Evolutionary conservation across 92 coral and sea anemone genomes (phyloP).

Genomic region (Epizoanthus rinbou): DNA sequence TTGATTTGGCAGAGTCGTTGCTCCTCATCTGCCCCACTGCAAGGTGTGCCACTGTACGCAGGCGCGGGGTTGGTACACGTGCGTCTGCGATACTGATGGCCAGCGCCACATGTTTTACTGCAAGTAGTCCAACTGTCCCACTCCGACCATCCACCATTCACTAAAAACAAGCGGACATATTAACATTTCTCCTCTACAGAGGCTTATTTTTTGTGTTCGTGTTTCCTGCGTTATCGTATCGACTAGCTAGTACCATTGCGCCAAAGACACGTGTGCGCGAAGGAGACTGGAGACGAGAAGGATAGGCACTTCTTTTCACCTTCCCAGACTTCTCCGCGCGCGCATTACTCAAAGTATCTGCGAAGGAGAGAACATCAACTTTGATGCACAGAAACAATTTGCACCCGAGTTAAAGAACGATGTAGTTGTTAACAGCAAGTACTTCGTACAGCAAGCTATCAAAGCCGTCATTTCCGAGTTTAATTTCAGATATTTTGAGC

Average conservation of each 20-base stretch:
- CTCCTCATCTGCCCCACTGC: constrained; percentile 8
- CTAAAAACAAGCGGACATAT: background rate
- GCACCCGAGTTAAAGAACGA: background rate
- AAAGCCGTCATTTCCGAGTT: too few species aligned
- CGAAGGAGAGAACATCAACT: too few species aligned
- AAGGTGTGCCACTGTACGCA: background rate
- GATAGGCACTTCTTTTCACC: too few species aligned
- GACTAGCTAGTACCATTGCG: background rate
- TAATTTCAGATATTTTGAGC: too few species aligned
- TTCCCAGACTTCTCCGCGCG: too few species aligned
- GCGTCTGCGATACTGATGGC: constrained; percentile 24
- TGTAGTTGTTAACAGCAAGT: background rate
- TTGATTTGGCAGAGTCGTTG: constrained; percentile 13
- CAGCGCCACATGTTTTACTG: constrained; percentile 12
- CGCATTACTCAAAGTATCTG: too few species aligned
- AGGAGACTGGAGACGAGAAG: too few species aligned
- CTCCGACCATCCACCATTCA: constrained; percentile 11
- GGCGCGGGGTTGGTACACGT: constrained; percentile 12
- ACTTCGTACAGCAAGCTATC: too few species aligned
- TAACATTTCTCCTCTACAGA: background rate
- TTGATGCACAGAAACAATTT: background rate
- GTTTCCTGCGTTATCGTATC: background rate
- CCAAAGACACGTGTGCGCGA: too few species aligned
- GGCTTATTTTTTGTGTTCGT: background rate
- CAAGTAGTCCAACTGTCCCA: constrained; percentile 5